Conservation (phyloP, 2,113 vertebrate genomes). For the Triplophysa siluroides region DNA sequence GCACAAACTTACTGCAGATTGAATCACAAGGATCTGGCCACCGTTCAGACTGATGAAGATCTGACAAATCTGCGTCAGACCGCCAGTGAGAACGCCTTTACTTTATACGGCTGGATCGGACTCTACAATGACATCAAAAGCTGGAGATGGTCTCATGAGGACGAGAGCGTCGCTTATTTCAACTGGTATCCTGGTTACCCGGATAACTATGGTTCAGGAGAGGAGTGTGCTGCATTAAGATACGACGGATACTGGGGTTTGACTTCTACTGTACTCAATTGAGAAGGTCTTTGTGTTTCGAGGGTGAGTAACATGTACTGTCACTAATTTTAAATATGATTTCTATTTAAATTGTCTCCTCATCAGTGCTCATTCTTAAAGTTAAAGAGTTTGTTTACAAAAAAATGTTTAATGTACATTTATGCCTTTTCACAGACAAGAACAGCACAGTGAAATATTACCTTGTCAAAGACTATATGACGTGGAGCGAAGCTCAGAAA, state of each 20-base stretch:
- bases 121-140: background rate
- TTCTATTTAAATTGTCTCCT: too few species aligned
- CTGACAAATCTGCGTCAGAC: background rate
- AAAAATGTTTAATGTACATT: too few species aligned
- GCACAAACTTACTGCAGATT: background rate
- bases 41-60: background rate
- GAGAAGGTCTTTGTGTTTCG: background rate
- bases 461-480: background rate
- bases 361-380: too few species aligned
- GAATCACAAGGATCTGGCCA: constrained; percentile 9
- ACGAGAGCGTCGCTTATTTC: background rate
- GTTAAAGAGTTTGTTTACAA: background rate
- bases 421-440: background rate
- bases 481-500: background rate
- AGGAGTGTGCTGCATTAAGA: background rate
- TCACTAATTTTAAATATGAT: too few species aligned
- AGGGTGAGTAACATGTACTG: background rate
- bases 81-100: background rate
- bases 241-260: background rate
- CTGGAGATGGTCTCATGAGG: background rate
- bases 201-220: background rate
- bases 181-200: background rate
- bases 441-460: background rate
- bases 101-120: constrained; percentile 25
- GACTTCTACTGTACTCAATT: background rate